Conservation (phyloP, 2,113 vertebrate genomes). For the Accipiter cooperii region DNA sequence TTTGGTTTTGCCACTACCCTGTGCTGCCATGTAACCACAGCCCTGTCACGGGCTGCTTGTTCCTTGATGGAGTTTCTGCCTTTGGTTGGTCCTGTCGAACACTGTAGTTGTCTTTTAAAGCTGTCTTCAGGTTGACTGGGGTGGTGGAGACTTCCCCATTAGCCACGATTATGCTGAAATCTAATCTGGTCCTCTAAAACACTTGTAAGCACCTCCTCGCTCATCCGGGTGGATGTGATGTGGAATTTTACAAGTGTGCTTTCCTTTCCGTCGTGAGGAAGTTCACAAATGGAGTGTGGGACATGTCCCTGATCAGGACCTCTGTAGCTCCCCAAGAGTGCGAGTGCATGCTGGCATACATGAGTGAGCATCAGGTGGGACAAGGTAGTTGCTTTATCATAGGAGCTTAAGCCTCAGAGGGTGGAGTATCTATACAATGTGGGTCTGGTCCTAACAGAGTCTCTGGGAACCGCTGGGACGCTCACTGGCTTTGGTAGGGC, state of each 20-base stretch:
- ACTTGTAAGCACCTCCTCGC: not conserved
- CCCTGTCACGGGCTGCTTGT: accelerated
- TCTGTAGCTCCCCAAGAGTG: not conserved
- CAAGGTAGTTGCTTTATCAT: not conserved
- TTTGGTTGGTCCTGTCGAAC: not conserved
- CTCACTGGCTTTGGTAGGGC: not conserved
- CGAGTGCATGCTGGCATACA: accelerated
- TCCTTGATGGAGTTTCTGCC: not conserved
- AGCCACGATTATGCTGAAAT: not conserved
- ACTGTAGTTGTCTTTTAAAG: not conserved
- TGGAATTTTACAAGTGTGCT: not conserved
- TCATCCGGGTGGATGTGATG: accelerated
- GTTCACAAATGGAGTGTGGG: not conserved
- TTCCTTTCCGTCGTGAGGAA: not conserved
- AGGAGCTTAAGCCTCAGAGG: not conserved
- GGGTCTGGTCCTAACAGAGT: not conserved
- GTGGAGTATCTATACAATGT: not conserved
- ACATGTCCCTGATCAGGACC: too few species aligned
- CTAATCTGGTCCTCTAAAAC: not conserved
- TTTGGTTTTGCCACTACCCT: not conserved
- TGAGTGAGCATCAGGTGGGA: not conserved
- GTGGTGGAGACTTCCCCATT: not conserved
- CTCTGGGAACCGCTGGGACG: not conserved
- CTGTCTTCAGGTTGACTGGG: not conserved
- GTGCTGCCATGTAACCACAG: not conserved